Conservation (phyloP, 2,797 vertebrate genomes). For the Characodon lateralis region DNA sequence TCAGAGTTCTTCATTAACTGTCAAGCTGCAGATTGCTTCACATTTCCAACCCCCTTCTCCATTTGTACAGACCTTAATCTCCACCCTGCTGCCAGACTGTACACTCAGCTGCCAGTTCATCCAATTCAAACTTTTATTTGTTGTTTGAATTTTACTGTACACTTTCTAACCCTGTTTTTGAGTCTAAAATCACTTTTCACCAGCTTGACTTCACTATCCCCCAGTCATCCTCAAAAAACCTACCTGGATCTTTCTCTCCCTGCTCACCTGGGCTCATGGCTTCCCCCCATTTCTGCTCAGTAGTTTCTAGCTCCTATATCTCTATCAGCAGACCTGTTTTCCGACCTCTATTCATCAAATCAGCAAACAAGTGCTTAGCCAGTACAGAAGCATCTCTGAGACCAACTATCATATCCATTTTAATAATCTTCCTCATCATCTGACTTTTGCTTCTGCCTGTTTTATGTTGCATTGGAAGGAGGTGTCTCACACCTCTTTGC, state of each 20-base stretch:
- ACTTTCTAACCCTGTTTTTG: neutral
- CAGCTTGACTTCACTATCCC: neutral
- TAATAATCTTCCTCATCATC: neutral
- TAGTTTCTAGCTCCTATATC: too few relatives aligned
- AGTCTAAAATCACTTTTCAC: neutral
- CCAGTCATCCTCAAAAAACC: neutral
- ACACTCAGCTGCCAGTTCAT: neutral
- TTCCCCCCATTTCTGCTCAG: neutral
- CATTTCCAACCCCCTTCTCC: neutral
- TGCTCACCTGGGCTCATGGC: neutral
- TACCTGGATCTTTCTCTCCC: neutral
- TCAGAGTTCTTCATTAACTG: neutral
- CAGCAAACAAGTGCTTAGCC: neutral
- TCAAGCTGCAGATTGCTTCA: slow-evolving; percentile 8
- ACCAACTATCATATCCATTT: neutral
- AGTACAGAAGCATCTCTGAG: neutral
- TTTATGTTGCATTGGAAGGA: neutral
- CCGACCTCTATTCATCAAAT: neutral
- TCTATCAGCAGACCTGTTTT: neutral
- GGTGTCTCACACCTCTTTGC: neutral
- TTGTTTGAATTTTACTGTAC: neutral
- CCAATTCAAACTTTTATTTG: neutral
- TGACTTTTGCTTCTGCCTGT: neutral
- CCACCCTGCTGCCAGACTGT: neutral
- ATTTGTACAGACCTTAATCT: slow-evolving; percentile 8